Evolutionary conservation across 2,113 vertebrate genomes (phyloP).

Genomic region (Zootoca vivipara): DNA sequence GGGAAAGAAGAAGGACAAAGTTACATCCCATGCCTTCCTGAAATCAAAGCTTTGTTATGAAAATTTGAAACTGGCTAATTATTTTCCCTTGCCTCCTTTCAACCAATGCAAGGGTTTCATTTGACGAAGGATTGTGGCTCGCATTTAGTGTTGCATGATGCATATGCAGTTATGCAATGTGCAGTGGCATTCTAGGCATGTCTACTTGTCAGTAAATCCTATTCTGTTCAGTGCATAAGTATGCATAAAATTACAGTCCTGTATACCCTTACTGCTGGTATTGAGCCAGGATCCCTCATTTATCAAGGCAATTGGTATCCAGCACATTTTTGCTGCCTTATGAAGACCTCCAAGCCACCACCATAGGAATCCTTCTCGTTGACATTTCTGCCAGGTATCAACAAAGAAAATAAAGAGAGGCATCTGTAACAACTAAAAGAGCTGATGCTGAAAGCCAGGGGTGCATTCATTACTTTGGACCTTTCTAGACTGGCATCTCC

Average conservation of each 20-base stretch:
- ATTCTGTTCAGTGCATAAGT: not conserved
- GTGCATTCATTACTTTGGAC: not conserved
- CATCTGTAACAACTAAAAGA: not conserved
- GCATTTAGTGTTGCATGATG: not conserved
- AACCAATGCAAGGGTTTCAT: conserved; percentile 34
- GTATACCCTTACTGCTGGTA: not conserved
- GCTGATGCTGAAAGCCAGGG: not conserved
- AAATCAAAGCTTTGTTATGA: conserved; percentile 62
- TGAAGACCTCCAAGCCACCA: not conserved
- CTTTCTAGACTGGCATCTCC: too few species aligned
- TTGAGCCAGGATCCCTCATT: not conserved
- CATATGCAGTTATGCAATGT: not conserved
- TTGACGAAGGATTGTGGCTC: conserved; percentile 55
- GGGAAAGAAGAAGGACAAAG: not conserved
- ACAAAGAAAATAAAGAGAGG: not conserved
- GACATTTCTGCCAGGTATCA: not conserved
- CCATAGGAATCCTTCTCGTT: not conserved
- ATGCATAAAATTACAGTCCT: not conserved
- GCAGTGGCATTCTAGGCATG: not conserved
- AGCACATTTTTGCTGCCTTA: not conserved
- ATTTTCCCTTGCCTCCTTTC: conserved; percentile 45
- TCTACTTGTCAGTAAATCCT: not conserved
- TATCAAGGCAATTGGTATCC: not conserved
- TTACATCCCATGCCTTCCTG: conserved; percentile 45
- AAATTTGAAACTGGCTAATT: conserved; percentile 53